These are phyloP conservation scores for Xanthostigma xanthostigma DNA, from an alignment of 2,888 invertebrate species.

Conservation along the genomic window DNA sequence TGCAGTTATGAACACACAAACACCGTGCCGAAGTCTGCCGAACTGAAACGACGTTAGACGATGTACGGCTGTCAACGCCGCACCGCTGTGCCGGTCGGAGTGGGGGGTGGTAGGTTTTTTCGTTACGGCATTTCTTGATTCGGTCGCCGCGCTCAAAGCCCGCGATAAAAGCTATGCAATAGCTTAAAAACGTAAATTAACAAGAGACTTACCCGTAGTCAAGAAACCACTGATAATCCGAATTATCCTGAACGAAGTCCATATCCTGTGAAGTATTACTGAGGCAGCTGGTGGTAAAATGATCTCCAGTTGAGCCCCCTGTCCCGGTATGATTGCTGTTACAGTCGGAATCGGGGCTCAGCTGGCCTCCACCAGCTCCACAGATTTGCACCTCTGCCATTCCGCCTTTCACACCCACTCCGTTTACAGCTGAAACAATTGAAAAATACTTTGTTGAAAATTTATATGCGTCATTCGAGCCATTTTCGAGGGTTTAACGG, in stretches of 20 bases:
- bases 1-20: no score
- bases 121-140: no score
- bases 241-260: constrained; percentile 71
- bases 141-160: no score
- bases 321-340: constrained; percentile 27
- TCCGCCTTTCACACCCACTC: constrained; percentile 13
- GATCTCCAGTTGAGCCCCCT: constrained; percentile 1
- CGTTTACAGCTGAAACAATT: constrained; percentile 2
- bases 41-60: no score
- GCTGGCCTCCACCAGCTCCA: constrained; percentile 22
- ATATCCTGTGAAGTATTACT: constrained; percentile 39
- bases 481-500: no score
- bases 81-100: no score
- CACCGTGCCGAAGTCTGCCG: no score
- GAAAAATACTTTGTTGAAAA: not conserved
- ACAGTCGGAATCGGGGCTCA: constrained; percentile 39
- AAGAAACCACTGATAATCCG: constrained; percentile 83
- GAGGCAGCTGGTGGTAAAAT: constrained; percentile 21
- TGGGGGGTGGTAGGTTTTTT: no score
- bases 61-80: no score
- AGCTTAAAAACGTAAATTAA: not conserved
- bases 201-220: constrained; percentile 57
- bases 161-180: no score
- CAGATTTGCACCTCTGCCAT: constrained; percentile 8
- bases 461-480: no score